Conservation (phyloP, 2,797 vertebrate genomes). For the Nothura maculosa region DNA sequence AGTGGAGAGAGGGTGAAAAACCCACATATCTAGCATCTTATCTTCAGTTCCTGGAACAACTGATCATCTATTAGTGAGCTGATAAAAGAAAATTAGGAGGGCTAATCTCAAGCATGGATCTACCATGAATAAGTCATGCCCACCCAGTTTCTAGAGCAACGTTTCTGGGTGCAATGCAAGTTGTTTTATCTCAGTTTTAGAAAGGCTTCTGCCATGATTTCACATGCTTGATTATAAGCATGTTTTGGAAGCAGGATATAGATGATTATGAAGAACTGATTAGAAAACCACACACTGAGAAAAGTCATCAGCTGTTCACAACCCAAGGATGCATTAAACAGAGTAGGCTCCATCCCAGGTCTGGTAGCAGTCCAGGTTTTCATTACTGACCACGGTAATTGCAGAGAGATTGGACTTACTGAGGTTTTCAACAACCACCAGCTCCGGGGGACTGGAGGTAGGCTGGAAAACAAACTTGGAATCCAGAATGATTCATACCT, state of each 20-base stretch:
- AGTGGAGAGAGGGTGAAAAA: accelerated
- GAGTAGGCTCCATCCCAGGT: not conserved
- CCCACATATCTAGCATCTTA: not conserved
- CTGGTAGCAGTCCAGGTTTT: not conserved
- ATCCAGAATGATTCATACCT: not conserved
- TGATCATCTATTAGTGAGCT: not conserved
- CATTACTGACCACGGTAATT: not conserved
- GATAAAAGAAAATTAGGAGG: not conserved
- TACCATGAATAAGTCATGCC: not conserved
- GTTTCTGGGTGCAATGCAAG: not conserved
- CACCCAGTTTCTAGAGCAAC: not conserved
- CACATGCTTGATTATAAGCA: slow-evolving; percentile 9
- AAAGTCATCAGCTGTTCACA: slow-evolving; percentile 36
- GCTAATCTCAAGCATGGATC: not conserved
- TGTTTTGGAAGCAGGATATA: slow-evolving; percentile 57
- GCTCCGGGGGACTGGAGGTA: not conserved
- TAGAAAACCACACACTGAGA: slow-evolving; percentile 58
- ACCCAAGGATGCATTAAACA: not conserved
- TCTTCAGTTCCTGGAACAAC: not conserved
- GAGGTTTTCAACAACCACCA: not conserved
- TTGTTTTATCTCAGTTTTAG: not conserved
- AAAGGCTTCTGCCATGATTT: slow-evolving; percentile 27
- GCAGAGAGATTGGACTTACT: not conserved
- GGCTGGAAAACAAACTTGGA: not conserved
- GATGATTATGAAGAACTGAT: slow-evolving; percentile 66